phyloP scores from a whole-genome alignment of 2,888 invertebrate genomes.

The Congeria kusceri region DNA sequence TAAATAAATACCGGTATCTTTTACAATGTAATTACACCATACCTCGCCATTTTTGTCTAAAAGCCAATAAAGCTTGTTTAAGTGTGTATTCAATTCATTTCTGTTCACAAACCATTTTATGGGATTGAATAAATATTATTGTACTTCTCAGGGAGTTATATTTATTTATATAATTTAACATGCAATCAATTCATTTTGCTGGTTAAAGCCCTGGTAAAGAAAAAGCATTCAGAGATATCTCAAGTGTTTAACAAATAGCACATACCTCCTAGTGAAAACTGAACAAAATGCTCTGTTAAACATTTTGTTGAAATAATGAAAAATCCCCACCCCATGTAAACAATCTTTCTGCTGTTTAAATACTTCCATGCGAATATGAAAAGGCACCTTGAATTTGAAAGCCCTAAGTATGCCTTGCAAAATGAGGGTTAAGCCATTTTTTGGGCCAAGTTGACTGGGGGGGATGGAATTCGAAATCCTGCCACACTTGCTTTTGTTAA shows the following conservation, averaged over 20 bases:
- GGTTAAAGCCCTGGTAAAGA: neutral
- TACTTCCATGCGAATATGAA: neutral
- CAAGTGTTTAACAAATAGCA: neutral
- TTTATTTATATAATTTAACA: constrained; percentile 56
- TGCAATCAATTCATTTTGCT: constrained; percentile 14
- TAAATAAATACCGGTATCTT: constrained; percentile 54
- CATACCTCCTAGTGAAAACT: constrained; percentile 45
- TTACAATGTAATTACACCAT: constrained; percentile 50
- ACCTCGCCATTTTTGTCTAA: constrained; percentile 44
- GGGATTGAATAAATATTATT: constrained; percentile 56
- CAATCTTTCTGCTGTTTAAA: constrained; percentile 33
- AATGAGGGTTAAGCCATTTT: constrained; percentile 23
- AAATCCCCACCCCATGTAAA: constrained; percentile 60
- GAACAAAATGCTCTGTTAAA: constrained; percentile 47
- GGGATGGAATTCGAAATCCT: constrained; percentile 31
- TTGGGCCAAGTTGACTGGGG: constrained; percentile 15
- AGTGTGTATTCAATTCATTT: constrained; percentile 38
- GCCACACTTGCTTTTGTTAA: constrained; percentile 33
- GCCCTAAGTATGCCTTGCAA: constrained; percentile 20
- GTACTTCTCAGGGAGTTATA: constrained; percentile 28
- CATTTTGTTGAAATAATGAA: constrained; percentile 58
- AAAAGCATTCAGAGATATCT: too few relatives aligned
- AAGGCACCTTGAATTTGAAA: neutral
- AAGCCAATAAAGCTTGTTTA: constrained; percentile 34
- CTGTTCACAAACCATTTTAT: constrained; percentile 24